Percentiles rank a stretch among this genome's conserved stretches.
These are phyloP conservation scores for Xenops minutus DNA, from an alignment of 2,797 vertebrate genomes.

Conservation along the genomic window DNA sequence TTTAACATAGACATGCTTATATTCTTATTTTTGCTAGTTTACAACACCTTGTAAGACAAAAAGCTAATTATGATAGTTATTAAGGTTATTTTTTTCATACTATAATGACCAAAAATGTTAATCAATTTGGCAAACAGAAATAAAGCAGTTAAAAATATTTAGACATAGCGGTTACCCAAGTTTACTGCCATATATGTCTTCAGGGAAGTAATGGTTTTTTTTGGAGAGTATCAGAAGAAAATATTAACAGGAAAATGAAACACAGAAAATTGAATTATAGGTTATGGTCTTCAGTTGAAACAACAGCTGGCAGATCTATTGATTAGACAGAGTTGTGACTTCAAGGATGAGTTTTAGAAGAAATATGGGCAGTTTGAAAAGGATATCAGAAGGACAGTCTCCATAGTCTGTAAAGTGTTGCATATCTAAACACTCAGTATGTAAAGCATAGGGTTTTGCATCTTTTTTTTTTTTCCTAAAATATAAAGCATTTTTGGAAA, in stretches of 20 bases:
- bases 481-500: background rate
- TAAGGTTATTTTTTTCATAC: no score
- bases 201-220: background rate
- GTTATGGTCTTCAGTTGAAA: background rate
- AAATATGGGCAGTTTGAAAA: background rate
- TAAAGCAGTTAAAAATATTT: background rate
- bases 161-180: background rate
- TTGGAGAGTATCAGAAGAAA: background rate
- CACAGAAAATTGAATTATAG: background rate
- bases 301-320: background rate
- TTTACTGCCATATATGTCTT: background rate
- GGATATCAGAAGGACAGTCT: background rate
- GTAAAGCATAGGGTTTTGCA: accelerated
- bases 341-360: background rate
- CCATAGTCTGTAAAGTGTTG: accelerated
- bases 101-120: background rate
- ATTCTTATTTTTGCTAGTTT: background rate
- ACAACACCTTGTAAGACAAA: background rate
- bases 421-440: background rate
- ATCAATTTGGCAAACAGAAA: background rate
- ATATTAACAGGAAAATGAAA: background rate
- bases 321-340: background rate
- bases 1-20: background rate
- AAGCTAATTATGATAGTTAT: background rate
- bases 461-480: background rate